Evolutionary conservation across 2,888 invertebrate species (phyloP), one percentile per base, ranked within the genome.

Genomic region (Muscina levida): DNA sequence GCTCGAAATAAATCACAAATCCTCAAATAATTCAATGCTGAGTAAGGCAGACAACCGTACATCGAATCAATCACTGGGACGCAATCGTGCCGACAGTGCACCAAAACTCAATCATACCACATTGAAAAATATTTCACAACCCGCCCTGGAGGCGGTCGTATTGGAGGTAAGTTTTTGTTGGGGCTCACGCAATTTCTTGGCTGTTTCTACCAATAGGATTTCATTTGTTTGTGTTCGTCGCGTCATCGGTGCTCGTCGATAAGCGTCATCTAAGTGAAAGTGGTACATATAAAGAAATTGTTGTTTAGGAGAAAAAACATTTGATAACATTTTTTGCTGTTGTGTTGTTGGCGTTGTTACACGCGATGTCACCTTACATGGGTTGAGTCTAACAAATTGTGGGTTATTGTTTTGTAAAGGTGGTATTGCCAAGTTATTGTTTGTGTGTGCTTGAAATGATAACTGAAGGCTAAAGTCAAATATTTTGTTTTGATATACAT

Each of bases 1-100:
- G 0, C 88, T 94, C 46, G 95, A 95, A 89, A 93, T 94, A 84
- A 93, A 92, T 87, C 92, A 93, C 86, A 91, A 90, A 86, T 87
- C 88, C 82, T 91, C 91, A 79, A 90, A 92, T 91, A 78, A 92
- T 91, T 87, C 91, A 90, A 72, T 92, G 76, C 84, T 88, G 80
- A 90, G 89, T 84, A 90, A 88, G 85, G 88, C 87, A 84, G 91
- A 90, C 85, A 88, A 88, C 85, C 90, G 93, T 84, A 92, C 92
- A 72, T 93, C 93, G 53, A 93, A 93, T 88, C 93, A 93, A 82
- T 92, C 92, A 73, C 88, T 93, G 77, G 91, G 89, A 56, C 87
- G 91, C 79, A 90, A 91, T 85, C 91, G 93, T 87, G 93, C 93
- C 73, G 92, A 93, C 89, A 93, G 93, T 86, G 93, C 93, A 10